phyloP scores from a whole-genome alignment of 2,797 vertebrate species.

The Phaenicophaeus curvirostris region DNA sequence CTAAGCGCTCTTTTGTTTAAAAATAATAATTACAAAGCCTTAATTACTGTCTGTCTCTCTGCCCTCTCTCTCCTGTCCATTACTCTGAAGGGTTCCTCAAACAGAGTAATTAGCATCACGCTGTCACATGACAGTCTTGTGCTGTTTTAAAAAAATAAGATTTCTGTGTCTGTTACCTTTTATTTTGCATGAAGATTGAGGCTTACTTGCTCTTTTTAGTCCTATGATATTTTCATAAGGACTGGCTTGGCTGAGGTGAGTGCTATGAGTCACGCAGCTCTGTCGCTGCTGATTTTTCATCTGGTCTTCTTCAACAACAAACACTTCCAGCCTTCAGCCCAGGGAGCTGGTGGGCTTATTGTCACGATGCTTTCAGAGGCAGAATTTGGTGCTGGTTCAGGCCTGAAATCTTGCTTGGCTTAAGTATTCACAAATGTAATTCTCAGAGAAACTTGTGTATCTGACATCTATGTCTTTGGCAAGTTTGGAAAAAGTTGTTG shows the following conservation, averaged over 20 bases:
- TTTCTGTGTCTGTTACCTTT: not conserved
- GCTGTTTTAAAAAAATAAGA: not conserved
- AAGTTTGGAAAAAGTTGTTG: not conserved
- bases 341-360: not conserved
- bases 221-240: not conserved
- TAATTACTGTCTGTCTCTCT: not conserved
- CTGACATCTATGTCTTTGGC: fast-evolving
- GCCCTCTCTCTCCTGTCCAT: not conserved
- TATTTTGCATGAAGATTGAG: not conserved
- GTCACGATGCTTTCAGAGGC: not conserved
- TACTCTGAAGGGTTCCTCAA: not conserved
- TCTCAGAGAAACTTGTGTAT: not conserved
- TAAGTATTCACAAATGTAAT: not conserved
- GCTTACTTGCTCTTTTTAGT: not conserved
- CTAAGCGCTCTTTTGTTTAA: not conserved
- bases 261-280: not conserved
- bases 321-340: not conserved
- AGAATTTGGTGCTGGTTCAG: not conserved
- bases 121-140: not conserved
- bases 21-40: not conserved
- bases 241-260: not conserved
- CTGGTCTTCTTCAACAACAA: not conserved
- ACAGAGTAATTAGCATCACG: not conserved
- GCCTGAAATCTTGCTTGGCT: not conserved
- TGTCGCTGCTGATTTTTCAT: fast-evolving